Percentiles rank a stretch among this genome's conserved stretches.
Conservation (phyloP, 92 coral and sea anemone genomes). For the Isaurus tuberculatus region DNA sequence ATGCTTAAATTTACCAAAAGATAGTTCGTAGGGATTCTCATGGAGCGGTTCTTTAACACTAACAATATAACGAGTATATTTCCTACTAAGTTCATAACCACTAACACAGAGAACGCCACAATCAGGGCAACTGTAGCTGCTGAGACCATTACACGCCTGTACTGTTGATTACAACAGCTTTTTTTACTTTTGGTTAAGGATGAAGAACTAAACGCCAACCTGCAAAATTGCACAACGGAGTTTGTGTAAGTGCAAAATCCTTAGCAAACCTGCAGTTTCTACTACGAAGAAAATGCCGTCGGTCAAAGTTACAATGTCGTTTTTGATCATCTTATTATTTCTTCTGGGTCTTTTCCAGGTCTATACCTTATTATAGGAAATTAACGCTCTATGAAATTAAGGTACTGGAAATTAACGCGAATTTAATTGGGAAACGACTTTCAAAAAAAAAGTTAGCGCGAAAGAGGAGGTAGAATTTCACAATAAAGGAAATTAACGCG, state of each 20-base stretch:
- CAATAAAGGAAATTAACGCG: too few relatives aligned
- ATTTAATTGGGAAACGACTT: too few relatives aligned
- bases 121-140: slow-evolving; percentile 24
- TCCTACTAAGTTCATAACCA: slow-evolving; percentile 59
- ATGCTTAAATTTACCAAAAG: slow-evolving; percentile 70
- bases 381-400: too few relatives aligned
- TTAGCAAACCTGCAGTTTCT: too few relatives aligned
- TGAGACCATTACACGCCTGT: not conserved
- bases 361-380: too few relatives aligned
- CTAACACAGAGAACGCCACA: slow-evolving; percentile 26
- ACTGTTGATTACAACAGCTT: not conserved
- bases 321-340: too few relatives aligned
- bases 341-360: too few relatives aligned
- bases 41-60: slow-evolving; percentile 58
- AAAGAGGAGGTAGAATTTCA: too few relatives aligned
- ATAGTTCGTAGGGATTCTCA: slow-evolving; percentile 67
- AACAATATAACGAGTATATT: slow-evolving; percentile 62
- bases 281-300: too few relatives aligned
- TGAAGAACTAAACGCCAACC: slow-evolving; percentile 39
- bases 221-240: slow-evolving; percentile 14
- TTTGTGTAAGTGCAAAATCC: slow-evolving; percentile 24
- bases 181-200: slow-evolving; percentile 10
- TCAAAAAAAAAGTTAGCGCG: too few relatives aligned
- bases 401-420: too few relatives aligned
- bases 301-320: too few relatives aligned